Evolutionary conservation across 2,888 invertebrate genomes (phyloP).

Genomic region (Pemphredon lugubris): DNA sequence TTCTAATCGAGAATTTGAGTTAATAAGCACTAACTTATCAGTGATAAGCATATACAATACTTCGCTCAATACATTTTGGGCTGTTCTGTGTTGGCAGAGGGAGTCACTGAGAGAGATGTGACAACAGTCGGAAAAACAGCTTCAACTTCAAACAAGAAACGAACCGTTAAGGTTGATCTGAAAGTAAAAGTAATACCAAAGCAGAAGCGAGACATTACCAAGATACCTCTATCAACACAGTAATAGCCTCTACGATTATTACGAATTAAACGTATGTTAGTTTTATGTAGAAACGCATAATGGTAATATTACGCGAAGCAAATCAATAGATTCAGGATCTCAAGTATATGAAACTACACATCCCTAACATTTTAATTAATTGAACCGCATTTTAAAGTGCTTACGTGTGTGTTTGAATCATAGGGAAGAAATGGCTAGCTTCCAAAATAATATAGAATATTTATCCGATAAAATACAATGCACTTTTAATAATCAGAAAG

Average conservation of each 20-base stretch:
- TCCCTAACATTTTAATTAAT: too few relatives aligned
- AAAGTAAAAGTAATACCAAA: constrained; percentile 79
- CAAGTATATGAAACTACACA: too few relatives aligned
- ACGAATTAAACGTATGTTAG: constrained; percentile 64
- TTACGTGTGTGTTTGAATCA: constrained; percentile 37
- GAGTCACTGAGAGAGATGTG: constrained; percentile 70
- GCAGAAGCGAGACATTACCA: constrained; percentile 76
- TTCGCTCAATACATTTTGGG: constrained; percentile 42
- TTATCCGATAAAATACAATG: constrained; percentile 82
- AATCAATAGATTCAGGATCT: too few relatives aligned
- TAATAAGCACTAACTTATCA: constrained; percentile 14
- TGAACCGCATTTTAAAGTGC: background rate
- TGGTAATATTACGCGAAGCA: too few relatives aligned
- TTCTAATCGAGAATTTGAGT: too few relatives aligned
- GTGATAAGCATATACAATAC: constrained; percentile 67
- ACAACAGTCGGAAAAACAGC: constrained; percentile 70
- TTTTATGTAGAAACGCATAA: too few relatives aligned
- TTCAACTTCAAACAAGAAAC: constrained; percentile 77
- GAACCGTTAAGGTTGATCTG: constrained; percentile 79
- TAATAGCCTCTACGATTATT: constrained; percentile 64
- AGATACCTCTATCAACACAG: constrained; percentile 77
- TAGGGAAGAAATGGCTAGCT: constrained; percentile 90
- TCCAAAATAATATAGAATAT: constrained; percentile 90
- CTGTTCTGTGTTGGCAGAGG: constrained; percentile 79
- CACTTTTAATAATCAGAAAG: constrained; percentile 68